Conservation (phyloP, 2,888 invertebrate genomes). For the Pterostichus niger region DNA sequence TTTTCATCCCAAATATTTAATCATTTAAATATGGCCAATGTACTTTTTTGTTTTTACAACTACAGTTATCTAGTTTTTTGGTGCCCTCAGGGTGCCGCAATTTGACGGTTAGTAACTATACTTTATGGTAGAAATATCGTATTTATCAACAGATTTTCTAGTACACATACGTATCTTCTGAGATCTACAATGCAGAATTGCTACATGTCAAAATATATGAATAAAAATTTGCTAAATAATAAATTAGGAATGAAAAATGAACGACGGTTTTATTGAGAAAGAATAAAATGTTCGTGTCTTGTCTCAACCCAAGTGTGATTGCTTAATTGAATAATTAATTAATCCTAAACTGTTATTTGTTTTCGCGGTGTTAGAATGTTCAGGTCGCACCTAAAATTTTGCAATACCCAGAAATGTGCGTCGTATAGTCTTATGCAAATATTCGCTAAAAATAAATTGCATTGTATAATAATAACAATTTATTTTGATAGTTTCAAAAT, state of each 20-base stretch:
- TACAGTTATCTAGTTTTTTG: not conserved
- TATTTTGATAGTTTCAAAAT: slow-evolving; percentile 27
- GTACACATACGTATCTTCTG: not conserved
- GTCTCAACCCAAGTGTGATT: slow-evolving; percentile 9
- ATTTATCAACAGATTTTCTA: no score
- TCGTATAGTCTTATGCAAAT: slow-evolving; percentile 44
- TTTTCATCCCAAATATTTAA: not conserved
- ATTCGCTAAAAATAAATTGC: slow-evolving; percentile 5
- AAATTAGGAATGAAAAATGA: no score
- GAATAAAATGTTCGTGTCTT: not conserved
- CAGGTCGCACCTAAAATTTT: slow-evolving; percentile 31
- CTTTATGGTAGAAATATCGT: no score
- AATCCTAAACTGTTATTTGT: slow-evolving; percentile 15
- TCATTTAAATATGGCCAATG: no score
- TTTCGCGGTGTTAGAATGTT: slow-evolving; percentile 1
- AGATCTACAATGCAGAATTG: no score
- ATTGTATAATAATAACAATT: slow-evolving; percentile 40
- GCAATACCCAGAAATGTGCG: slow-evolving; percentile 39
- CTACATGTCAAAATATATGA: no score
- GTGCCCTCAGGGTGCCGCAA: no score
- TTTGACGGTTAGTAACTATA: no score
- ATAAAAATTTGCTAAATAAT: no score
- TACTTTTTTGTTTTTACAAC: no score
- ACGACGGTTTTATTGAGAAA: not conserved
- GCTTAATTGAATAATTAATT: slow-evolving; percentile 36